These are phyloP conservation scores for Habropoda laboriosa DNA, from an alignment of 1,140 invertebrate genomes.

Conservation along the genomic window DNA sequence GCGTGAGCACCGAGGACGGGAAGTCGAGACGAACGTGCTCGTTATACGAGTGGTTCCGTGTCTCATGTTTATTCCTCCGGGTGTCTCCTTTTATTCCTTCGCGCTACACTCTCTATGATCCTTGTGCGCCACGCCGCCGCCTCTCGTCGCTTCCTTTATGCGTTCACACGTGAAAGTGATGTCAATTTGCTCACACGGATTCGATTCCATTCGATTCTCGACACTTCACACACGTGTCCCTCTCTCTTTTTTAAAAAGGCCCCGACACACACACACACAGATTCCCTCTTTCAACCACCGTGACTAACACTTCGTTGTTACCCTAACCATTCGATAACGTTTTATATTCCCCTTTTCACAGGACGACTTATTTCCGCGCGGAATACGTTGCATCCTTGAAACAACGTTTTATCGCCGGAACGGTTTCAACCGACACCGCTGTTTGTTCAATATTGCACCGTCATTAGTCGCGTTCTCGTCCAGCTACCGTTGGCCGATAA, in stretches of 20 bases:
- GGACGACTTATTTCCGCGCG: too few relatives aligned
- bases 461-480: not conserved
- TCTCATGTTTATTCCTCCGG: slow-evolving; percentile 52
- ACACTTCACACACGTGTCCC: not conserved
- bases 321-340: not conserved
- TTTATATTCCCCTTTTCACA: too few relatives aligned
- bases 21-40: slow-evolving; percentile 27
- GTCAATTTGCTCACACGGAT: not conserved
- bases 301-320: not conserved
- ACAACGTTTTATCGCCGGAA: not conserved
- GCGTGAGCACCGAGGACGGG: not conserved
- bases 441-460: not conserved
- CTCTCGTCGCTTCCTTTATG: slow-evolving; percentile 8
- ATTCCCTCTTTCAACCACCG: too few relatives aligned
- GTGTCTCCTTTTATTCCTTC: slow-evolving; percentile 19
- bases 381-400: too few relatives aligned
- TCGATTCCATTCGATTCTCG: slow-evolving; percentile 13
- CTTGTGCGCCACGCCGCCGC: not conserved
- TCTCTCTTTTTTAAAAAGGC: not conserved
- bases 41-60: slow-evolving; percentile 44
- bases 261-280: too few relatives aligned
- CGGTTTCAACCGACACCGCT: not conserved
- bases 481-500: not conserved
- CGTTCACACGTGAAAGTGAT: slow-evolving; percentile 36
- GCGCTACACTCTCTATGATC: not conserved